Evolutionary conservation across 2,888 invertebrate genomes (phyloP).

Genomic region (Siphlonurus alternatus): DNA sequence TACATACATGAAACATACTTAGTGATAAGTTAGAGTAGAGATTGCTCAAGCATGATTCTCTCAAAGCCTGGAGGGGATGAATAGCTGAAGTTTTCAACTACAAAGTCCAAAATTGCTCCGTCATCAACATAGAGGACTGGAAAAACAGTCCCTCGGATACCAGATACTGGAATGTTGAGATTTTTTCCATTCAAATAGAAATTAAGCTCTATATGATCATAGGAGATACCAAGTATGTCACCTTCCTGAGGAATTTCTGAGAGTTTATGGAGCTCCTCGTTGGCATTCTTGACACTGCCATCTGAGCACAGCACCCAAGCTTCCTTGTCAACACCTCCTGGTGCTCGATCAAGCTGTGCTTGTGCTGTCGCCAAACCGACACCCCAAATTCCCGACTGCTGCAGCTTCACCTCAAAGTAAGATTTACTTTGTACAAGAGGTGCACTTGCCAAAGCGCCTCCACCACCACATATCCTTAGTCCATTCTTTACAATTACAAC

Average conservation of each 20-base stretch:
- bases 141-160: slow-evolving; percentile 78
- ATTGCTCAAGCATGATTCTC: slow-evolving; percentile 92
- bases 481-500: slow-evolving; percentile 93
- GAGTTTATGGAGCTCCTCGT: slow-evolving; percentile 56
- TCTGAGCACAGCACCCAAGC: slow-evolving; percentile 91
- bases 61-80: slow-evolving; percentile 77
- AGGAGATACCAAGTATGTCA: slow-evolving; percentile 81
- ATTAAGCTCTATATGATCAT: slow-evolving; percentile 90
- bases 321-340: slow-evolving; percentile 74
- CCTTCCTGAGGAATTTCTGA: slow-evolving; percentile 65
- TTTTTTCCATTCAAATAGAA: slow-evolving; percentile 87
- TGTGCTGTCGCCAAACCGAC: slow-evolving; percentile 82
- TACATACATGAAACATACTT: too few relatives aligned
- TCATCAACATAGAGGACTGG: slow-evolving; percentile 93
- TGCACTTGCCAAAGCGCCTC: slow-evolving; percentile 84
- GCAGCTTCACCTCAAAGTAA: slow-evolving; percentile 95
- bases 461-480: slow-evolving; percentile 83
- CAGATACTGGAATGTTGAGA: slow-evolving; percentile 67
- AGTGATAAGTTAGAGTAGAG: slow-evolving; percentile 59
- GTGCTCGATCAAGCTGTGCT: slow-evolving; percentile 69
- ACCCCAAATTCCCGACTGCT: slow-evolving; percentile 92
- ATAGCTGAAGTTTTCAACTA: slow-evolving; percentile 76
- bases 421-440: slow-evolving; percentile 94
- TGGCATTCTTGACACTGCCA: slow-evolving; percentile 70
- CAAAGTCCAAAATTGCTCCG: slow-evolving; percentile 91